phyloP scores from a whole-genome alignment of 2,797 vertebrate species.

The Falco peregrinus region DNA sequence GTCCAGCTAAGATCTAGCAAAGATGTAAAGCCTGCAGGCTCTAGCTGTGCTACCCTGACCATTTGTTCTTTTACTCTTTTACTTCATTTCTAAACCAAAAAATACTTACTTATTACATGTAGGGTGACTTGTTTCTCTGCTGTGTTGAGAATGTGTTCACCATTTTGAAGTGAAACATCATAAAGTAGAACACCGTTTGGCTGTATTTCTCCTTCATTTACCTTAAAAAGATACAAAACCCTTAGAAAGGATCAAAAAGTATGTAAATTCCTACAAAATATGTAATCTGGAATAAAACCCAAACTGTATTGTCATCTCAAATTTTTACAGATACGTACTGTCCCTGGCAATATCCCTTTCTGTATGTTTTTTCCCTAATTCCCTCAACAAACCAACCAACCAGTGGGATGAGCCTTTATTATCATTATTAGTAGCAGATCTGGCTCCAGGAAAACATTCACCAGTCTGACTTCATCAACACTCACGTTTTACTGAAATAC shows the following conservation, averaged over 20 bases:
- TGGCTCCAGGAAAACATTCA: background rate
- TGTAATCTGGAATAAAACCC: background rate
- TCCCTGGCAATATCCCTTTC: background rate
- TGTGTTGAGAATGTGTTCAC: background rate
- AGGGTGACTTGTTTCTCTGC: background rate
- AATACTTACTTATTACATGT: background rate
- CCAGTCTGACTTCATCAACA: background rate
- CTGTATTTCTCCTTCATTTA: background rate
- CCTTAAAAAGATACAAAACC: background rate
- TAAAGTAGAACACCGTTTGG: background rate
- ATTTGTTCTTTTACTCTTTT: background rate
- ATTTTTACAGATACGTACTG: background rate
- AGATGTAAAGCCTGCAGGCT: background rate
- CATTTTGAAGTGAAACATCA: background rate
- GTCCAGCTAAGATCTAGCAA: background rate
- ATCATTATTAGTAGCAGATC: background rate
- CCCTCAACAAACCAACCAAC: background rate
- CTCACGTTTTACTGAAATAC: background rate
- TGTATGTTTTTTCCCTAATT: background rate
- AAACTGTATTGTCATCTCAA: background rate
- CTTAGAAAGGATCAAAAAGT: background rate
- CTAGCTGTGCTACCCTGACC: background rate
- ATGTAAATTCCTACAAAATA: background rate
- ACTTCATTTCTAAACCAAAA: background rate
- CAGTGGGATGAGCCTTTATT: background rate